Base-by-base conservation (phyloP, 1,140 invertebrate species). In the Oncopodura yosiiana region DNA sequence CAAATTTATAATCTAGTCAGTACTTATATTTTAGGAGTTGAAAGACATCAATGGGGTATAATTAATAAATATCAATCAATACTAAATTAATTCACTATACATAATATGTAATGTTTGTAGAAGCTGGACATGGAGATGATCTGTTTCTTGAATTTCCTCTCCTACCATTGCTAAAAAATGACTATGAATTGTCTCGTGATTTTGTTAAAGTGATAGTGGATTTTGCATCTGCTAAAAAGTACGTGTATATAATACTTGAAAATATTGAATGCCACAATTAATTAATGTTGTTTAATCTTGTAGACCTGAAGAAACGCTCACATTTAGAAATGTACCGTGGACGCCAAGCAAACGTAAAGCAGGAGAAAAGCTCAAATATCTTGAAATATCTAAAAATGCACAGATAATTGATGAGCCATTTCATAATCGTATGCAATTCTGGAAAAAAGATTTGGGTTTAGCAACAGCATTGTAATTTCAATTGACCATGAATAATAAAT, bases 61-160 rank as follows among this genome's bases (percentile, higher is more conserved):
- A n/a, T n/a, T n/a, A n/a, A n/a, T n/a, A n/a, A n/a, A n/a, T n/a
- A n/a, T n/a, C n/a, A n/a, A n/a, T n/a, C n/a, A n/a, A n/a, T n/a
- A n/a, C n/a, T n/a, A n/a, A n/a, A n/a, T n/a, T n/a, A n/a, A n/a
- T n/a, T n/a, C n/a, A n/a, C n/a, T n/a, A n/a, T n/a, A n/a, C n/a
- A n/a, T n/a, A n/a, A n/a, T n/a, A n/a, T n/a, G n/a, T n/a, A n/a
- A n/a, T n/a, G n/a, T n/a, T n/a, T n/a, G n/a, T n/a, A n/a, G n/a
- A n/a, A n/a, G 56, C 48, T 3, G 54, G 58, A 36, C 58, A 60
- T 34, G 45, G 52, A 9, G 58, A 60, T 32, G 58, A 60, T n/a
- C 53, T 50, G 21, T 46, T 45, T 12, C 38, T 54, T 16, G 48
- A 55, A 43, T 60, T 60, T 36, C 34, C 52, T 11, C 46, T 45